A percentile compares a stretch with the other conserved stretches of the same genome.
Evolutionary conservation across 2,113 vertebrate species (phyloP).

Genomic region (Zosterops lateralis): DNA sequence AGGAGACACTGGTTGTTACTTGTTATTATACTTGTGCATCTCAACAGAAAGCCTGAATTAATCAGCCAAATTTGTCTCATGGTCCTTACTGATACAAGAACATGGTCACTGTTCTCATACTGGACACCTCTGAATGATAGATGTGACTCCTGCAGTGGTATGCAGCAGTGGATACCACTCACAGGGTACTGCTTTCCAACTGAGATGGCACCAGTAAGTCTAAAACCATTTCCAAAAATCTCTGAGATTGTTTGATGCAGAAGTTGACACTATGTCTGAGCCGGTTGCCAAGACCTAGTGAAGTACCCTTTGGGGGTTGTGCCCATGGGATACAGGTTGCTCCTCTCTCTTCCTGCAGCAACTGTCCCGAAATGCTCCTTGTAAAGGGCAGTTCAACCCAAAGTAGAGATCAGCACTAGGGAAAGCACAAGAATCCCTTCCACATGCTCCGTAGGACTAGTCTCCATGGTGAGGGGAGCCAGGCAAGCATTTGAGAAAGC

Average conservation of each 20-base stretch:
- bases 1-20: neutral
- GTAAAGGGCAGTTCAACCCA: neutral
- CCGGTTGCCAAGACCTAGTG: neutral
- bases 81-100: neutral
- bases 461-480: constrained; percentile 54
- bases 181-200: neutral
- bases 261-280: neutral
- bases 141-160: neutral
- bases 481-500: constrained; percentile 29
- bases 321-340: neutral
- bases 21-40: neutral
- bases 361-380: neutral
- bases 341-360: neutral
- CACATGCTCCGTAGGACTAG: fast-evolving
- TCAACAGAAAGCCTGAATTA: neutral
- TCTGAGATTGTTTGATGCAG: neutral
- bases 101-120: neutral
- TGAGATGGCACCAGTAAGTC: neutral
- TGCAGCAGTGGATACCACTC: neutral
- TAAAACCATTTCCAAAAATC: neutral
- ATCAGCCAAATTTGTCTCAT: neutral
- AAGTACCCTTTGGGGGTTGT: neutral
- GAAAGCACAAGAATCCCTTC: neutral
- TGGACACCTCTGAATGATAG: neutral
- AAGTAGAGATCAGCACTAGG: neutral